Conservation (phyloP, 2,113 vertebrate genomes). For the Leiothrix lutea region DNA sequence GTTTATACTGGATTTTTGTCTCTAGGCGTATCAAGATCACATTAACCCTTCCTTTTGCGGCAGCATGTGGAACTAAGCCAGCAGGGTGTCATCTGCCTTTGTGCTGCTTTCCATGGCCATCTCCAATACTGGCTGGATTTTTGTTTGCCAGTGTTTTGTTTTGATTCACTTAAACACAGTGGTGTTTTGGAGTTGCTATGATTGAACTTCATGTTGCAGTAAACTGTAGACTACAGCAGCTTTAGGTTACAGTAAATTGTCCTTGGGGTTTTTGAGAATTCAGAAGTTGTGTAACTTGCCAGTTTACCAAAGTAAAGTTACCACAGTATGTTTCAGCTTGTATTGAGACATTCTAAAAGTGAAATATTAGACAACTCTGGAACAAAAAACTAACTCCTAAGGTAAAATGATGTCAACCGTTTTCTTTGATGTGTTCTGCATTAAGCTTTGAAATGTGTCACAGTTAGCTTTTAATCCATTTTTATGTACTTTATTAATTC, state of each 20-base stretch:
- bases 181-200: not conserved
- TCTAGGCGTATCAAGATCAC: not conserved
- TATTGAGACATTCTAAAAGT: not conserved
- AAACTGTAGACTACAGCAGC: not conserved
- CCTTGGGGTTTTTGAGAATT: not conserved
- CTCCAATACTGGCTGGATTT: not conserved
- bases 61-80: not conserved
- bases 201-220: not conserved
- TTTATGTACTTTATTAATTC: not conserved
- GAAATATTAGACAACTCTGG: not conserved
- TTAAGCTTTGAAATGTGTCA: not conserved
- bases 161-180: not conserved
- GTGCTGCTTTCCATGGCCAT: not conserved
- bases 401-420: fast-evolving
- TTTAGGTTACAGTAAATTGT: not conserved
- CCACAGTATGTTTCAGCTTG: not conserved
- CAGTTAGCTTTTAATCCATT: not conserved
- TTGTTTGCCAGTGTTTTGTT: not conserved
- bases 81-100: not conserved
- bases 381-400: not conserved
- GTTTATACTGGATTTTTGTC: not conserved
- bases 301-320: too few relatives aligned
- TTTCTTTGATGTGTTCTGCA: not conserved
- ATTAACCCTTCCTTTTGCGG: not conserved
- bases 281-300: not conserved